phyloP scores from a whole-genome alignment of 2,113 vertebrate genomes.

The Megaceryle maxima region DNA sequence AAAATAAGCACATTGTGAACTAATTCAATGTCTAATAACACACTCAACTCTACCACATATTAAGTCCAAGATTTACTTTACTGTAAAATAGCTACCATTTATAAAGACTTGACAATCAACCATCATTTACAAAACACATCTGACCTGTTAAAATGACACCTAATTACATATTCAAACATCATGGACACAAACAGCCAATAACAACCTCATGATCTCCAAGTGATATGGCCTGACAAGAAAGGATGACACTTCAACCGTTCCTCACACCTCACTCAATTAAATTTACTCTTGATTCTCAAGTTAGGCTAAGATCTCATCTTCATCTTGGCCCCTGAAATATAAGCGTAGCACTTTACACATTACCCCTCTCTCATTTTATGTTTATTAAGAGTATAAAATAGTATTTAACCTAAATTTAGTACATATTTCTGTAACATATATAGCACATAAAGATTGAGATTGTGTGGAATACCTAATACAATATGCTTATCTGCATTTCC shows the following conservation, averaged over 20 bases:
- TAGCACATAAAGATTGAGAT: neutral
- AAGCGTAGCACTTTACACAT: neutral
- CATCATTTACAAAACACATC: constrained; percentile 61
- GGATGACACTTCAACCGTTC: constrained; percentile 47
- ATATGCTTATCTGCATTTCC: neutral
- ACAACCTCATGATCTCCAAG: constrained; percentile 51
- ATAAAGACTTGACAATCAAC: constrained; percentile 24
- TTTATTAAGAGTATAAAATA: neutral
- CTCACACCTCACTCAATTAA: constrained; percentile 17
- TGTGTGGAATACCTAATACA: neutral
- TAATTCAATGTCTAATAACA: neutral
- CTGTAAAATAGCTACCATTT: neutral
- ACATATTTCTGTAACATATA: neutral
- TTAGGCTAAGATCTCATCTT: neutral
- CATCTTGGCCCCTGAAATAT: neutral
- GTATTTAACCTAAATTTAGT: neutral
- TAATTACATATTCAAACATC: constrained; percentile 75
- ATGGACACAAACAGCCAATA: constrained; percentile 69
- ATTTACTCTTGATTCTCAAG: neutral
- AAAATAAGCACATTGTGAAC: neutral
- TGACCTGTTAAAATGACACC: constrained; percentile 73
- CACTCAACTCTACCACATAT: neutral
- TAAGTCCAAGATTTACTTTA: neutral
- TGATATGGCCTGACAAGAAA: constrained; percentile 52
- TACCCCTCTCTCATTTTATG: neutral